Base-by-base conservation (phyloP, 2,888 invertebrate genomes). In the Coleophora deauratella region DNA sequence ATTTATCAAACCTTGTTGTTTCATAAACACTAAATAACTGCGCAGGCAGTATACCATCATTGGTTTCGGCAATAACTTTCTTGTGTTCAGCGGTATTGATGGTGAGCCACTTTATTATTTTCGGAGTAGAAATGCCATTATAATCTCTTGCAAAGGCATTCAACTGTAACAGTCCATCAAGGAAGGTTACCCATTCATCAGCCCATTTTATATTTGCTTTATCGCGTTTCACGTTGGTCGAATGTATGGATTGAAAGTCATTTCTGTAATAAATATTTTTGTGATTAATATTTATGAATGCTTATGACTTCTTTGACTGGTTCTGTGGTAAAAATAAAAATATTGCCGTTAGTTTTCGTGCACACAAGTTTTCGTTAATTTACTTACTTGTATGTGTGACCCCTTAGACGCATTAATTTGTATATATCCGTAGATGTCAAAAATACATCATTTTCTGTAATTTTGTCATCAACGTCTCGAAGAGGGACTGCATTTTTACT, bases 101-200 rank as follows among this genome's bases (percentile, higher is more conserved):
- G 1, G 32, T 45, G 1, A 66, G 38, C 33, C 44, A 43, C 13
- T 52, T 56, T 2, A 66, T 60, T 1, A 54, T 21, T 21, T 52
- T 54, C 0, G 59, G 59, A n/a, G 41, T 38, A 2, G 58, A 55
- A 1, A 62, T 8, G 7, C 61, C 62, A 7, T 59, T 53, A 27
- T 54, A 45, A 3, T 62, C 44, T 34, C 44, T 51, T 1, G 52
- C 46, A 9, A 66, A 52, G 8, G 45, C 45, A 12, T 53, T 61
- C 2, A 62, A 48, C 43, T 67, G 67, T 2, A 67, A 45, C 1
- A 67, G 40, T 4, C 58, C 52, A 34, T 67, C 67, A 1, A 67
- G 37, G 30, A 59, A 59, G 6, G 54, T 51, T 0, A 62, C 51
- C 66, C 66, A 67, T 21, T 61, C 57, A 3, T 52, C 46, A 3